Percentiles rank a stretch among this genome's conserved stretches.
Evolutionary conservation across 2,797 vertebrate genomes (phyloP).

Genomic region (Hemitrygon akajei): DNA sequence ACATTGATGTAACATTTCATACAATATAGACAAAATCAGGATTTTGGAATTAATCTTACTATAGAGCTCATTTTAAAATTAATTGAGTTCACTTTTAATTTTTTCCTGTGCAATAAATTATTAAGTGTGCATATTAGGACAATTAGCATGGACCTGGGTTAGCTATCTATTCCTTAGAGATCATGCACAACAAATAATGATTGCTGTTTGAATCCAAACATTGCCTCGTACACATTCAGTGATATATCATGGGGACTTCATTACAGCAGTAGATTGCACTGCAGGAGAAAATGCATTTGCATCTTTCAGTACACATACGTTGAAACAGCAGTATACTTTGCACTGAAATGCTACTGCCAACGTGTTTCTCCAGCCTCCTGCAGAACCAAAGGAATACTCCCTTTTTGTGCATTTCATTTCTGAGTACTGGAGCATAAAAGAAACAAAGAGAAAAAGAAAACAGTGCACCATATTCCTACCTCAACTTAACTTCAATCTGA

Average conservation of each 20-base stretch:
- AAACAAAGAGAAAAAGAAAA: not conserved
- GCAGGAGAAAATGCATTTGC: not conserved
- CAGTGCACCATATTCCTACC: not conserved
- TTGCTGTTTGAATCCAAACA: not conserved
- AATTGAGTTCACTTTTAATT: not conserved
- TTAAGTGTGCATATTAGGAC: not conserved
- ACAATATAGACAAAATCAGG: not conserved
- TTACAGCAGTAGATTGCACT: not conserved
- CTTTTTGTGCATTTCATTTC: not conserved
- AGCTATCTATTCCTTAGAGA: not conserved
- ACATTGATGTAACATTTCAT: not conserved
- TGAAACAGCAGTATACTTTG: not conserved
- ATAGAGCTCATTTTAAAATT: not conserved
- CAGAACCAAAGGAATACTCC: not conserved
- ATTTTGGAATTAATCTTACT: not conserved
- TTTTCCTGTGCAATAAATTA: not conserved
- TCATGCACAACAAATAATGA: not conserved
- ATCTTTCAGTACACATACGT: not conserved
- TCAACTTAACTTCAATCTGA: not conserved
- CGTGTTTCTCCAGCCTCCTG: not conserved
- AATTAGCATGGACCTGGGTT: not conserved
- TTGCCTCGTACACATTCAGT: not conserved
- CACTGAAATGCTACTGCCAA: not conserved
- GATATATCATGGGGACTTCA: too few species aligned
- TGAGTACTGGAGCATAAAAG: too few species aligned